Percentiles rank a stretch among this genome's conserved stretches.
These are phyloP conservation scores for Pavo muticus DNA, from an alignment of 2,113 vertebrate species.

Conservation along the genomic window DNA sequence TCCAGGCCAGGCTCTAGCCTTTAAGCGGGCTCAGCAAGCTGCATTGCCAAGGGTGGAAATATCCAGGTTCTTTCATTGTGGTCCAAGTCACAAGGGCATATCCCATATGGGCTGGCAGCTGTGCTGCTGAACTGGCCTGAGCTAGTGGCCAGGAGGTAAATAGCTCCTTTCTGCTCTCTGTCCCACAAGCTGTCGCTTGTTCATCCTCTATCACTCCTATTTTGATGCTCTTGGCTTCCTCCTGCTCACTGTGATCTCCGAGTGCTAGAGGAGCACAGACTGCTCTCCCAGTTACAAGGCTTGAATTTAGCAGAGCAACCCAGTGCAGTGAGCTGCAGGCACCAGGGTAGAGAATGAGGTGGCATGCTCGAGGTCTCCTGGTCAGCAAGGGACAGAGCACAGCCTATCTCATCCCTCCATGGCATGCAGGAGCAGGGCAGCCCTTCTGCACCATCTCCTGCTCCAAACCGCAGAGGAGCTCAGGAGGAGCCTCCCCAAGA, in stretches of 20 bases:
- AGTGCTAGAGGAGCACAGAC: background rate
- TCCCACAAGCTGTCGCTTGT: background rate
- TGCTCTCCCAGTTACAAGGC: background rate
- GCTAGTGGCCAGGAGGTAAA: background rate
- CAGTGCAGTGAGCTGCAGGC: background rate
- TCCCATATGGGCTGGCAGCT: conserved; percentile 51
- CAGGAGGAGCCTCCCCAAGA: background rate
- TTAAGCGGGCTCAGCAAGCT: background rate
- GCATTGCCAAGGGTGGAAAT: conserved; percentile 47
- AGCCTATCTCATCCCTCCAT: background rate
- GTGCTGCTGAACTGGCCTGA: fast-evolving
- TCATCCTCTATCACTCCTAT: background rate
- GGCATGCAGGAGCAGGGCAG: background rate
- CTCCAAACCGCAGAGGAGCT: background rate
- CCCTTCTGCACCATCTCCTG: background rate
- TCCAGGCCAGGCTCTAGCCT: conserved; percentile 25
- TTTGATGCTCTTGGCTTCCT: background rate
- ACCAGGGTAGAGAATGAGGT: background rate
- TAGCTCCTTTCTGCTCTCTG: background rate
- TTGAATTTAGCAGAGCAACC: background rate
- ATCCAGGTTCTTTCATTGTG: conserved; percentile 37
- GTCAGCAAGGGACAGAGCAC: background rate
- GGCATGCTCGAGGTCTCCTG: background rate
- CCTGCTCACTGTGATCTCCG: background rate
- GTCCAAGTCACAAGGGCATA: conserved; percentile 58